phyloP scores from a whole-genome alignment of 2,113 vertebrate species.

The Platanista minor region DNA sequence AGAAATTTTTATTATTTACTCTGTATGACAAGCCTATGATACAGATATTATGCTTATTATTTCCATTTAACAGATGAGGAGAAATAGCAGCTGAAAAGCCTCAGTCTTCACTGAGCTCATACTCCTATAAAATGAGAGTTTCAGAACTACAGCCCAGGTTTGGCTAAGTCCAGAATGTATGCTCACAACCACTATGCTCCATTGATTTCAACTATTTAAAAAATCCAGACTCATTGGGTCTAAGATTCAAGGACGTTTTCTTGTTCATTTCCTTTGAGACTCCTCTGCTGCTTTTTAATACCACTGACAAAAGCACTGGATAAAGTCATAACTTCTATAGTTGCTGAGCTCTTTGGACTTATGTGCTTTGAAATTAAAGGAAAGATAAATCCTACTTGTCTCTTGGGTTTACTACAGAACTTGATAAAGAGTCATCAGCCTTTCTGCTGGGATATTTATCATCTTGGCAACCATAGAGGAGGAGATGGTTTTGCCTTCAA shows the following conservation, averaged over 20 bases:
- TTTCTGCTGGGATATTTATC: slow-evolving; percentile 50
- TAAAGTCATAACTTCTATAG: background rate
- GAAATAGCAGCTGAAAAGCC: background rate
- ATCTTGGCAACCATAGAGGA: slow-evolving; percentile 71
- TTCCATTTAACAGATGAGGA: background rate
- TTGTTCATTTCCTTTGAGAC: background rate
- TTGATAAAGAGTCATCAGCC: slow-evolving; percentile 56
- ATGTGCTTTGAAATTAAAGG: slow-evolving; percentile 47
- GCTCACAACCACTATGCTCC: background rate
- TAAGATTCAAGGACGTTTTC: background rate
- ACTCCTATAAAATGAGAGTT: background rate
- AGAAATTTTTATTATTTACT: background rate
- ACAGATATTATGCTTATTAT: background rate
- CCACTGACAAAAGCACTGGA: background rate
- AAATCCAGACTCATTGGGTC: background rate
- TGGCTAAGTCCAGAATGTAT: background rate
- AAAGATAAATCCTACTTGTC: slow-evolving; percentile 49
- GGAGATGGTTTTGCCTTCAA: slow-evolving; percentile 61
- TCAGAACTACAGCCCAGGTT: background rate
- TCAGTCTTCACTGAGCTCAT: background rate
- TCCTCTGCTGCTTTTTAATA: background rate
- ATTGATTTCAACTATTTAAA: background rate
- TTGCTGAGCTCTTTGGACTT: slow-evolving; percentile 5
- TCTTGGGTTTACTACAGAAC: slow-evolving; percentile 58
- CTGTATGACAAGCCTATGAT: background rate